Percentiles rank a stretch among this genome's conserved stretches.
Evolutionary conservation across 2,888 invertebrate genomes (phyloP).

Genomic region (Leptothorax acervorum): DNA sequence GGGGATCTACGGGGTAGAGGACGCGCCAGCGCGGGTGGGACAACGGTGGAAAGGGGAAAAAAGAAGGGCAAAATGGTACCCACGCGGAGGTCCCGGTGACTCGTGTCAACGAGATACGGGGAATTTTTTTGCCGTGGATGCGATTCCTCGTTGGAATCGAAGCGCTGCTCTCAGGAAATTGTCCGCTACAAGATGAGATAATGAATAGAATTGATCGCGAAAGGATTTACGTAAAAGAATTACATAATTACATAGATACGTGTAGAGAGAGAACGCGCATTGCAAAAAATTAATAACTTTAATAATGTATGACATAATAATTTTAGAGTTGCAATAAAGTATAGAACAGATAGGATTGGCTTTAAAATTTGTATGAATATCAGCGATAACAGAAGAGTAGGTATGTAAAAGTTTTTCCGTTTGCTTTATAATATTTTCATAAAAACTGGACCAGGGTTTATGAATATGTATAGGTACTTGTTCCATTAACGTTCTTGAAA

Average conservation of each 20-base stretch:
- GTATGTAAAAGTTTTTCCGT: neutral
- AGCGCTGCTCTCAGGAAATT: conserved; percentile 11
- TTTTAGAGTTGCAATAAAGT: neutral
- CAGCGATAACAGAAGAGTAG: neutral
- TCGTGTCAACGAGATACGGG: conserved; percentile 56
- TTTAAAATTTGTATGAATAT: neutral
- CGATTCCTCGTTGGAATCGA: conserved; percentile 18
- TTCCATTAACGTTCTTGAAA: conserved; percentile 3
- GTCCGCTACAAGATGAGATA: neutral
- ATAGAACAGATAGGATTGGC: neutral
- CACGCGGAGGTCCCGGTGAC: conserved; percentile 47
- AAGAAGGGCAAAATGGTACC: conserved; percentile 68
- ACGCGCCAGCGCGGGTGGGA: conserved; percentile 55
- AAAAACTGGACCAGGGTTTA: neutral
- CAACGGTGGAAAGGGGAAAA: conserved; percentile 57
- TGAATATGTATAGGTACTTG: neutral
- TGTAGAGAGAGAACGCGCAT: neutral
- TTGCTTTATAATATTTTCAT: neutral
- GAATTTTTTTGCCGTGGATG: conserved; percentile 34
- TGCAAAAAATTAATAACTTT: conserved; percentile 6
- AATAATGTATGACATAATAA: neutral
- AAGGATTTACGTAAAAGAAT: neutral
- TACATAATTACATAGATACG: neutral
- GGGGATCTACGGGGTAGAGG: conserved; percentile 64
- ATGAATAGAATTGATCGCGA: neutral